Percentiles rank a stretch among this genome's conserved stretches.
Conservation (phyloP, 2,888 invertebrate genomes). For the Chymomyza amoena region DNA sequence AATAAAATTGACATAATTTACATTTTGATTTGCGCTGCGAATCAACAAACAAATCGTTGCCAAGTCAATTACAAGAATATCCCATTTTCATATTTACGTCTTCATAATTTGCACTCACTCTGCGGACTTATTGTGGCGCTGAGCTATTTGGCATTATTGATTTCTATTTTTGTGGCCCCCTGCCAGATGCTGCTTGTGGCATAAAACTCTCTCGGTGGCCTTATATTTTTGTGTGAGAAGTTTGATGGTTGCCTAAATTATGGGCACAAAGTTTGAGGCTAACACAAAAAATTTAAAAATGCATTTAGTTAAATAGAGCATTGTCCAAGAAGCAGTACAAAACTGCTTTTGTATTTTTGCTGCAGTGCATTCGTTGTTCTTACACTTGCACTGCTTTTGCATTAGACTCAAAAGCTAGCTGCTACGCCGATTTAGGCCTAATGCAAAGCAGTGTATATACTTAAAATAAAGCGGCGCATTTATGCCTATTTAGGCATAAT, state of each 20-base stretch:
- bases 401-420: not conserved
- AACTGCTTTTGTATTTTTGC: not conserved
- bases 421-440: not conserved
- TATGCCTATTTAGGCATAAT: too few species aligned
- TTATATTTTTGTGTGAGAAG: not conserved
- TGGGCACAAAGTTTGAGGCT: not conserved
- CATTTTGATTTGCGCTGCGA: slow-evolving; percentile 47
- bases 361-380: not conserved
- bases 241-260: not conserved
- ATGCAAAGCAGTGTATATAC: too few species aligned
- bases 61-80: slow-evolving; percentile 18
- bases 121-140: slow-evolving; percentile 27
- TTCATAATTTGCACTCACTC: slow-evolving; percentile 61
- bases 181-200: not conserved
- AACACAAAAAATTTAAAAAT: not conserved
- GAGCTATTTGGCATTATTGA: slow-evolving; percentile 26
- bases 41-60: slow-evolving; percentile 53
- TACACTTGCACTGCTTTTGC: not conserved
- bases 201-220: not conserved
- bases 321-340: not conserved
- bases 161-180: slow-evolving; percentile 39
- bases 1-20: slow-evolving; percentile 58
- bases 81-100: slow-evolving; percentile 55
- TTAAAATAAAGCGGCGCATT: too few species aligned
- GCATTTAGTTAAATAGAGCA: too few species aligned